These are phyloP conservation scores for Ptilorrhoa leucosticta DNA, from an alignment of 2,113 vertebrate genomes.

Conservation along the genomic window DNA sequence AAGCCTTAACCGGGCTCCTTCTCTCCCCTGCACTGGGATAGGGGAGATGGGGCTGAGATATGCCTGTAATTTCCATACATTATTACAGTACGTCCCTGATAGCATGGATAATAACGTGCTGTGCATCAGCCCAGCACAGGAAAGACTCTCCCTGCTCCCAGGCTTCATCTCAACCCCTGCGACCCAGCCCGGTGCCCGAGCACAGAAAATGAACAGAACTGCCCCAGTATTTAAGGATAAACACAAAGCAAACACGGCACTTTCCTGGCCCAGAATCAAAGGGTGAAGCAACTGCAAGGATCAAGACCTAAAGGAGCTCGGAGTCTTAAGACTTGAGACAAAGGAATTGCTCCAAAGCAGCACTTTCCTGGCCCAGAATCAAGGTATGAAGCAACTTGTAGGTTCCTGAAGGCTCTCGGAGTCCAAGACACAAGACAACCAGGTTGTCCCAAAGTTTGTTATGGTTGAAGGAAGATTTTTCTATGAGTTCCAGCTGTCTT, in stretches of 20 bases:
- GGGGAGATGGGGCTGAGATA: conserved; percentile 52
- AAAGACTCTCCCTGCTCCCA: not conserved
- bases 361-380: not conserved
- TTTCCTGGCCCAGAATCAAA: not conserved
- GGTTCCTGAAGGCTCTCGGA: not conserved
- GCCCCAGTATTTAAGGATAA: not conserved
- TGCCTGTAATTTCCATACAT: conserved; percentile 23
- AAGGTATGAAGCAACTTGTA: not conserved
- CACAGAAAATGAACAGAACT: not conserved
- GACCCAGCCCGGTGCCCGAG: not conserved
- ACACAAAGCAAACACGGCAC: not conserved
- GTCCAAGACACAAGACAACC: not conserved
- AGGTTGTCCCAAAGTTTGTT: not conserved
- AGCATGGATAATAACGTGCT: not conserved
- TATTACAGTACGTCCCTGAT: conserved; percentile 24
- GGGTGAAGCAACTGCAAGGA: not conserved
- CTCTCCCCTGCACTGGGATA: not conserved
- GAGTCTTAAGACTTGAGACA: not conserved
- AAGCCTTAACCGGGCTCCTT: conserved; percentile 52
- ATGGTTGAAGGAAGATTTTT: not conserved
- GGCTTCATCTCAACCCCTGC: not conserved
- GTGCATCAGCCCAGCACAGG: not conserved
- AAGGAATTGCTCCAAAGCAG: not conserved
- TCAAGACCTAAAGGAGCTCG: not conserved
- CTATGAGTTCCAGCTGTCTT: not conserved